Evolutionary conservation across 2,797 vertebrate species (phyloP), one percentile per base, ranked within the genome.

Genomic region (Diglossa cyanea): DNA sequence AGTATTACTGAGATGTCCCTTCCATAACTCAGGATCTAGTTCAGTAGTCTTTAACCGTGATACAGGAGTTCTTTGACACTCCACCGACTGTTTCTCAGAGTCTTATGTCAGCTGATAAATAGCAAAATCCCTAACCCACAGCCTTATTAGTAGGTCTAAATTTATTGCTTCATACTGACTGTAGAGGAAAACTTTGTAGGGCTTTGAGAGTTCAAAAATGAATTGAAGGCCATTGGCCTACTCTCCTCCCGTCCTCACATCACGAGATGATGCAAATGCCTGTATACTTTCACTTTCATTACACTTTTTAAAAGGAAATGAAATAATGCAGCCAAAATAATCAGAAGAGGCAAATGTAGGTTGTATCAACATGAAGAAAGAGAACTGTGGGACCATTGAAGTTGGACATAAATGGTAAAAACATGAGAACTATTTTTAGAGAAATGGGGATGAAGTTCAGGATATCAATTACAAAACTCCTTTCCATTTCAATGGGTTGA

Each of bases 261-360:
- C 19, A 44, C 0, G 0, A 47, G 28, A n/a, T 62, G 47, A 33
- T 72, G 61, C 42, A 72, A 62, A 51, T 6, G 15, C 17, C 3
- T 67, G 8, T 23, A 10, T 50, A 37, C n/a, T 78, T 91, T 65
- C 20, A 50, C 33, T 87, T 92, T 72, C 2, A 1, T 72, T 30
- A 35, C 16, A 6, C 7, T 45, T 65, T 76, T 48, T 28, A 47
- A 35, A 57, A 54, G 47, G 31, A 55, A 25, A 65, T 45, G 20
- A 58, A 25, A 13, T 15, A 68, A 7, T 54, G 24, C 31, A n/a
- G 61, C 28, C 37, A 23, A 71, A 91, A 53, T 13, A 63, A 8
- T 45, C 68, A 23, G 15, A 31, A 40, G 31, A 47, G 50, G 13
- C 25, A 50, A 83, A 68, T 19, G 7, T 50, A 72, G 61, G 25